phyloP scores from a whole-genome alignment of 2,797 vertebrate genomes.

The Pampus argenteus region DNA sequence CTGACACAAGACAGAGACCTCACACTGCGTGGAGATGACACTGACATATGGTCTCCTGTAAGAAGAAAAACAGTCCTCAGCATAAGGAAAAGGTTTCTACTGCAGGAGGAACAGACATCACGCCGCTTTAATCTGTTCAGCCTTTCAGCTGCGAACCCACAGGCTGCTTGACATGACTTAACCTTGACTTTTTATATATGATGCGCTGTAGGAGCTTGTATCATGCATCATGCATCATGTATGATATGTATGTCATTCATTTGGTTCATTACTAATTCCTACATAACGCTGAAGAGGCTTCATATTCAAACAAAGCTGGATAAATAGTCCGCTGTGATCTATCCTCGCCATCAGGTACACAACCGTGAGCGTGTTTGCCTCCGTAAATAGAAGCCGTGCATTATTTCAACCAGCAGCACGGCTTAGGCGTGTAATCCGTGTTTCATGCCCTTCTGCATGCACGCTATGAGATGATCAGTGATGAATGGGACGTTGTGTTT shows the following conservation, averaged over 20 bases:
- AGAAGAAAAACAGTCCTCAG: neutral
- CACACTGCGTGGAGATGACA: conserved; percentile 27
- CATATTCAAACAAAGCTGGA: conserved; percentile 14
- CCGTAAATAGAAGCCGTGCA: conserved; percentile 27
- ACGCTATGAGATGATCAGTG: conserved; percentile 1
- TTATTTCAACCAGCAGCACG: conserved; percentile 13
- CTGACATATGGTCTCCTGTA: conserved; percentile 20
- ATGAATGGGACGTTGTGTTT: conserved; percentile 12
- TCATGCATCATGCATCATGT: neutral
- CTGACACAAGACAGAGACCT: conserved; percentile 24
- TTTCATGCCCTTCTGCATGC: conserved; percentile 19
- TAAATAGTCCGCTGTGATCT: conserved; percentile 9
- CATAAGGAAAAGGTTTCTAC: neutral
- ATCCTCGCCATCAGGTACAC: neutral
- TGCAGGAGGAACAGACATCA: conserved; percentile 2
- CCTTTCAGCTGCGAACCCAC: neutral
- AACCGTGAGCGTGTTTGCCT: conserved; percentile 9
- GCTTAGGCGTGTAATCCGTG: conserved; percentile 45
- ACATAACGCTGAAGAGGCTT: neutral
- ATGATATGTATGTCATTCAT: conserved; percentile 4
- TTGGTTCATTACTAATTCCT: conserved; percentile 42
- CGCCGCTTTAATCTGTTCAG: neutral
- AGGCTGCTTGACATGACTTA: conserved; percentile 18
- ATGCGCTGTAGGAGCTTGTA: neutral
- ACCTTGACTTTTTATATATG: conserved; percentile 42